Evolutionary conservation across 2,888 invertebrate genomes (phyloP), one percentile per base, ranked within the genome.

Genomic region (Listrodromus nycthemerus): DNA sequence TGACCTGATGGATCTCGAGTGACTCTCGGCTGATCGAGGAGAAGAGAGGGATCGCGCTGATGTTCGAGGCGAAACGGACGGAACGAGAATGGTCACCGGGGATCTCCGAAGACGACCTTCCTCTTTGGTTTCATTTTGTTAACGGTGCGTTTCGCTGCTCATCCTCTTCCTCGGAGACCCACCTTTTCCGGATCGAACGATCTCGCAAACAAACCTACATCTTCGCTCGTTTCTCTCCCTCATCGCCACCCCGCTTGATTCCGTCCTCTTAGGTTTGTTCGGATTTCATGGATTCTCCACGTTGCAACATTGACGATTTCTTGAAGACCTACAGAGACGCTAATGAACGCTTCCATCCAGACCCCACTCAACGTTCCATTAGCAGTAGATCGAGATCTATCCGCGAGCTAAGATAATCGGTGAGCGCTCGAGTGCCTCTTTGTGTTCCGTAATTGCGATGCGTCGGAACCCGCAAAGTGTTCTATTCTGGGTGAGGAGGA

Each of bases 391-490:
- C 41, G 27, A 27, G 19, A 8, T 1, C 13, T n/a, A 67, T 24
- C 4, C 45, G 16, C 27, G 55, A 27, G 21, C 41, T 52, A 30
- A 24, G 30, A 58, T 41, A 67, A 67, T 55, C 27, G 55, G 27
- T 30, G 58, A 58, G 30, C 21, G 24, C 19, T 10, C 6, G 27
- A 41, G 24, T 41, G 33, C 61, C 50, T 61, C 45, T n/a, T 41
- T 1, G 63, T 48, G 52, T 52, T 45, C 69, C 33, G 30, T 45
- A 75, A 75, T 63, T 63, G 75, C 63, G 30, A 81, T 69, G 81
- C 37, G 37, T 63, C 45, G 55, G 66, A 45, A 70, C 45, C 70
- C 33, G 16, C 37, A 30, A 67, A 27, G 76, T 69, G 75, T 76
- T 65, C 65, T 19, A 63, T 41, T 24, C 52, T 19, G 27, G 41